Conservation (phyloP, 2,888 invertebrate species). For the Clivina fossor region DNA sequence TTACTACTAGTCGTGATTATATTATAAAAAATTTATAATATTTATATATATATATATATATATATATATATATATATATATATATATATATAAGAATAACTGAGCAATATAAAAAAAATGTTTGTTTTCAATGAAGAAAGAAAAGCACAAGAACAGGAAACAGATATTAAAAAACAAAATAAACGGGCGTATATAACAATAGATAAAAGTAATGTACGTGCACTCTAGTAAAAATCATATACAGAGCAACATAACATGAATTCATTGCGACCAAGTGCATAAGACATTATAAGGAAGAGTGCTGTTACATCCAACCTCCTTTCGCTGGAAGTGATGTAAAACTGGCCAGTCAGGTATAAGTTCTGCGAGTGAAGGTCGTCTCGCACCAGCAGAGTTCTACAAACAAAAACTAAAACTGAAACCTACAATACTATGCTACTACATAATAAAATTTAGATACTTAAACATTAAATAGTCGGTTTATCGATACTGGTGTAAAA, state of each 20-base stretch:
- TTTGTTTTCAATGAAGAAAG: too few species aligned
- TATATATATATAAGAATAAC: too few species aligned
- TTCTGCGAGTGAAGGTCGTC: conserved; percentile 90
- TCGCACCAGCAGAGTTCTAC: conserved; percentile 58
- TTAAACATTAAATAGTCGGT: too few species aligned
- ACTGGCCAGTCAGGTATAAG: conserved; percentile 96
- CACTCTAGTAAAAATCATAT: conserved; percentile 21
- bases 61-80: too few species aligned
- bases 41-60: too few species aligned
- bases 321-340: conserved; percentile 78
- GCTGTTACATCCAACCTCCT: conserved; percentile 74
- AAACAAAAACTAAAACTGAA: conserved; percentile 54
- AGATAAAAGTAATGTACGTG: conserved; percentile 2
- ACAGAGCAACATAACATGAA: conserved; percentile 30
- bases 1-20: too few species aligned
- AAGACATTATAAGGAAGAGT: conserved; percentile 32
- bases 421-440: conserved; percentile 36
- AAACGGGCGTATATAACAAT: too few species aligned
- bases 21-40: too few species aligned
- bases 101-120: too few species aligned
- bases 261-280: conserved; percentile 39
- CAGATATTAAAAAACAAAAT: too few species aligned
- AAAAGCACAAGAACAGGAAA: too few species aligned
- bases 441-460: too few species aligned
- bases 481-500: conserved; percentile 17